Conservation (phyloP, 2,113 vertebrate genomes). For the Cinclus cinclus region DNA sequence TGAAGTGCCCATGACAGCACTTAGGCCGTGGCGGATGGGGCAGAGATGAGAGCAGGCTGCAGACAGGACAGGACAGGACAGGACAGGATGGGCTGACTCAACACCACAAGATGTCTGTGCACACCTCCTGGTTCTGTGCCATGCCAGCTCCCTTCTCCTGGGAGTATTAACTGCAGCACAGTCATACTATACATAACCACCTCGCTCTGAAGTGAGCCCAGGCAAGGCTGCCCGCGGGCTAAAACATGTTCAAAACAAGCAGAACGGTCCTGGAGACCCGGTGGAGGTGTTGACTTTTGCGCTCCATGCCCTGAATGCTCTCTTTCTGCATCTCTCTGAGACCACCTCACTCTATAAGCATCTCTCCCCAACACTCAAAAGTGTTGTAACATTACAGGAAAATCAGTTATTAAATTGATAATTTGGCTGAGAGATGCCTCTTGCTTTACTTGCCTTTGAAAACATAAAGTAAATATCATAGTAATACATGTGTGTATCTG, state of each 20-base stretch:
- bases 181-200: not conserved
- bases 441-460: not conserved
- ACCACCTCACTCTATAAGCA: not conserved
- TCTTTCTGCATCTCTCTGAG: not conserved
- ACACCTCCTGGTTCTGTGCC: not conserved
- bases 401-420: not conserved
- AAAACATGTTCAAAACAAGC: not conserved
- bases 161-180: not conserved
- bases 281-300: not conserved
- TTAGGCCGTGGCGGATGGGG: not conserved
- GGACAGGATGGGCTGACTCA: not conserved
- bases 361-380: not conserved
- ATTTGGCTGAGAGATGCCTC: not conserved
- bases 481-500: not conserved
- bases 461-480: not conserved
- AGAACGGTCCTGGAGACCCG: not conserved
- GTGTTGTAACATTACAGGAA: not conserved
- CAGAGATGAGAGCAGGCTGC: not conserved
- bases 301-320: not conserved
- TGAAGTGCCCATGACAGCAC: not conserved
- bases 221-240: not conserved
- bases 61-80: not conserved
- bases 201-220: not conserved
- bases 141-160: not conserved
- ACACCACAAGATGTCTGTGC: not conserved